These are phyloP conservation scores for Girardia tigrina DNA, from an alignment of 2,888 invertebrate species.

Conservation along the genomic window DNA sequence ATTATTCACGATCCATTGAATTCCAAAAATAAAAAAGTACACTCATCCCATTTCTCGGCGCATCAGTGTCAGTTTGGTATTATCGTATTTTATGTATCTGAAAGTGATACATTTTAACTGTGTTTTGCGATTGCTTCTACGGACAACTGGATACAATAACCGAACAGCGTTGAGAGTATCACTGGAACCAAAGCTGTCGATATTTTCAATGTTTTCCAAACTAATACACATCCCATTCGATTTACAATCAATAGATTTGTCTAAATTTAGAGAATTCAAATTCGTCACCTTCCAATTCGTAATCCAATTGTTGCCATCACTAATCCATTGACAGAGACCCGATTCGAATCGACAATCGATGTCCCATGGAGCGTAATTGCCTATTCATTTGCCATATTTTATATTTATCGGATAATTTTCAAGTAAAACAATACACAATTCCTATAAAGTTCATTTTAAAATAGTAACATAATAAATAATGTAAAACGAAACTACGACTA, in stretches of 20 bases:
- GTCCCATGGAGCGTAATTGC: background rate
- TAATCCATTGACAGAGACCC: background rate
- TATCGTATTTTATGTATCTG: background rate
- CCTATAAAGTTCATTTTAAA: too few species aligned
- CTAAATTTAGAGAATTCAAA: background rate
- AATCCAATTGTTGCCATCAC: background rate
- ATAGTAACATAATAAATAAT: too few species aligned
- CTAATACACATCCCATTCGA: background rate
- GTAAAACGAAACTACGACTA: too few species aligned
- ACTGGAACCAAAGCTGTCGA: too few species aligned
- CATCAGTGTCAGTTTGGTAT: background rate
- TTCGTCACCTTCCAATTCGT: background rate
- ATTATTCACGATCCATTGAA: too few species aligned
- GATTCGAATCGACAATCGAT: background rate
- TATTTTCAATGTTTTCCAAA: background rate
- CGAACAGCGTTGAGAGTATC: background rate
- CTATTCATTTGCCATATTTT: too few species aligned
- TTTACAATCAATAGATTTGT: background rate
- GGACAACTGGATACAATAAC: background rate
- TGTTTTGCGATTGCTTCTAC: background rate
- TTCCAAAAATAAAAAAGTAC: too few species aligned
- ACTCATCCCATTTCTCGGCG: conserved; percentile 12
- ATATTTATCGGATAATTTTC: too few species aligned
- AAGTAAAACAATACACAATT: too few species aligned
- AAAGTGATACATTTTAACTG: conserved; percentile 8